These are phyloP conservation scores for Sorex maritimensis DNA, from an alignment of 2,797 vertebrate genomes.

Conservation along the genomic window DNA sequence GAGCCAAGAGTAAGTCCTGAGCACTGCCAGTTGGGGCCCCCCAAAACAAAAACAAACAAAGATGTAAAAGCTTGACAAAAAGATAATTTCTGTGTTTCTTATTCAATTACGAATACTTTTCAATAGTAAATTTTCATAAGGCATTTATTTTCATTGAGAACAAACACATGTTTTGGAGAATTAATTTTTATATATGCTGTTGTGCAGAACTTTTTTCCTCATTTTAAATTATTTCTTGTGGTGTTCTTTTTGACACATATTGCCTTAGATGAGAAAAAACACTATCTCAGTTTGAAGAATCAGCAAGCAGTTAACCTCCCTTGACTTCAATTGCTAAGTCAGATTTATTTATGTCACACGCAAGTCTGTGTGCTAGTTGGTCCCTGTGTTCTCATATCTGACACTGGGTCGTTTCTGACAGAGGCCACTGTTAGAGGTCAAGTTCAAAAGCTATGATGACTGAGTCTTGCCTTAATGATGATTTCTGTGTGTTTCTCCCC, in stretches of 20 bases:
- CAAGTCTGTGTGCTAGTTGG: not conserved
- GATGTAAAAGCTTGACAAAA: too few relatives aligned
- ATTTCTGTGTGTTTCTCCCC: not conserved
- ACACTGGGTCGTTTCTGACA: not conserved
- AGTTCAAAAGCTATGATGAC: not conserved
- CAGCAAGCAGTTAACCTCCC: not conserved
- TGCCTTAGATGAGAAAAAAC: not conserved
- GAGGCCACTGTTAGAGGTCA: not conserved
- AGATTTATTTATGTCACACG: not conserved
- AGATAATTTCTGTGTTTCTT: not conserved
- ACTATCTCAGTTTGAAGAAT: conserved; percentile 1
- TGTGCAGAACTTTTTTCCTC: not conserved
- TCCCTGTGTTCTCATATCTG: not conserved
- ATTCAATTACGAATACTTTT: not conserved
- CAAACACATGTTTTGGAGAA: not conserved
- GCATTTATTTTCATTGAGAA: not conserved
- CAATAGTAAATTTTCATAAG: not conserved
- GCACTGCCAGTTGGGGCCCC: too few relatives aligned
- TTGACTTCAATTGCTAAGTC: not conserved
- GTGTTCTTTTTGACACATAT: not conserved
- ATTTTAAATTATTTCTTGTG: conserved; percentile 17
- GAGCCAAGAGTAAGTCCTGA: too few relatives aligned
- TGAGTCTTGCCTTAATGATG: not conserved
- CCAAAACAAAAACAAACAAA: too few relatives aligned
- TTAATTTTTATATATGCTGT: not conserved